Evolutionary conservation across 2,797 vertebrate species (phyloP).

Genomic region (Synaphobranchus kaupii): DNA sequence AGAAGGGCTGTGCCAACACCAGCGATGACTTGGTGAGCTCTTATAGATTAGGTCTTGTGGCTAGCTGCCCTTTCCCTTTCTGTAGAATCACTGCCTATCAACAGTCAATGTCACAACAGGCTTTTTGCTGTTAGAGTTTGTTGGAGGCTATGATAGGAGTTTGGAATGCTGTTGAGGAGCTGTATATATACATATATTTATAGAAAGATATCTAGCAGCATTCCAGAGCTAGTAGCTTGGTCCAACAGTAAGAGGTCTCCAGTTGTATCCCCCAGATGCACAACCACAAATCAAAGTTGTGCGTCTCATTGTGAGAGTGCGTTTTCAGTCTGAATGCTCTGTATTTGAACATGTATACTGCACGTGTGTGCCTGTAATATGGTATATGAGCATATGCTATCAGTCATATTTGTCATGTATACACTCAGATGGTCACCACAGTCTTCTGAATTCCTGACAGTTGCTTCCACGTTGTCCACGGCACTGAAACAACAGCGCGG

Average conservation of each 20-base stretch:
- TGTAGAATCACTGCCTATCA: conserved; percentile 12
- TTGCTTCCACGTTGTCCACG: conserved; percentile 7
- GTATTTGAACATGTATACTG: not conserved
- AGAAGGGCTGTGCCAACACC: conserved; percentile 1
- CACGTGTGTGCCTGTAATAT: not conserved
- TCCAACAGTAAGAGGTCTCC: not conserved
- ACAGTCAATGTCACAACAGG: conserved; percentile 10
- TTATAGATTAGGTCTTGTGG: conserved; percentile 12
- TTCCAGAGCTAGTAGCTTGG: not conserved
- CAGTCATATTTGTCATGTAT: not conserved
- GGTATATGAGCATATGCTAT: not conserved
- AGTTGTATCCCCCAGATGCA: not conserved
- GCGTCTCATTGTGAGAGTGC: not conserved
- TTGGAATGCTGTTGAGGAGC: conserved; percentile 4
- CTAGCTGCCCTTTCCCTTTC: not conserved
- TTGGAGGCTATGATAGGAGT: not conserved
- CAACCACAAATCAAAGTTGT: not conserved
- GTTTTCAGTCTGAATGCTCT: not conserved
- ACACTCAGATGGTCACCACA: not conserved
- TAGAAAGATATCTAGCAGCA: conserved; percentile 4
- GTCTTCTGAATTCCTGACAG: not conserved
- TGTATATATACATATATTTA: conserved; percentile 9
- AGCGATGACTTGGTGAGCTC: not conserved
- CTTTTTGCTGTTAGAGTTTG: conserved; percentile 21
- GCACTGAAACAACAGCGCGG: not conserved